A percentile compares a stretch with the other conserved stretches of the same genome.
phyloP scores from a whole-genome alignment of 2,797 vertebrate genomes.

The Cygnus olor region DNA sequence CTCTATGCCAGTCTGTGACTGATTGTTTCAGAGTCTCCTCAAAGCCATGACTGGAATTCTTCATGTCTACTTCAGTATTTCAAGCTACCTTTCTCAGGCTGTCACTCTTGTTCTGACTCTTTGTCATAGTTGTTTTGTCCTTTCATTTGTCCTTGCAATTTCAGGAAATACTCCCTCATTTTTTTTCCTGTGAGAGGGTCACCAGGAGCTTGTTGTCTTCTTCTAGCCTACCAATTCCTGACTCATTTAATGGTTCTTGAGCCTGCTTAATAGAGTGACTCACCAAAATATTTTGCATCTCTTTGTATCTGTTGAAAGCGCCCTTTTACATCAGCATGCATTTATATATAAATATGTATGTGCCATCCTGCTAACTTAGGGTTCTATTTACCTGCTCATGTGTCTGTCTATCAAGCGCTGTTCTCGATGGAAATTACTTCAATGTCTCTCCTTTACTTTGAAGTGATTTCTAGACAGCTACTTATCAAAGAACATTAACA shows the following conservation, averaged over 20 bases:
- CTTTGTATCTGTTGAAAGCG: neutral
- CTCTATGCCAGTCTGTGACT: neutral
- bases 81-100: neutral
- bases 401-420: conserved; percentile 60
- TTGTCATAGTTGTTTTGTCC: neutral
- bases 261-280: neutral
- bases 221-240: neutral
- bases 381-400: conserved; percentile 53
- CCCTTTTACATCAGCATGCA: conserved; percentile 23
- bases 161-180: neutral
- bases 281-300: conserved; percentile 36
- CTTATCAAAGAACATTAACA: conserved; percentile 60
- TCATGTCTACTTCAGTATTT: neutral
- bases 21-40: neutral
- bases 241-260: neutral
- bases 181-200: neutral
- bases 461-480: conserved; percentile 63
- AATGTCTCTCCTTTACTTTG: conserved; percentile 40
- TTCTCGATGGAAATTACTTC: conserved; percentile 44
- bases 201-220: neutral
- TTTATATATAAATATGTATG: conserved; percentile 65
- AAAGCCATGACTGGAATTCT: neutral
- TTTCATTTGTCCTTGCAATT: neutral
- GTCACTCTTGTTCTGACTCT: neutral
- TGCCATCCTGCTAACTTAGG: conserved; percentile 39